Conservation (phyloP, 1,140 invertebrate species). For the Ips nitidus region DNA sequence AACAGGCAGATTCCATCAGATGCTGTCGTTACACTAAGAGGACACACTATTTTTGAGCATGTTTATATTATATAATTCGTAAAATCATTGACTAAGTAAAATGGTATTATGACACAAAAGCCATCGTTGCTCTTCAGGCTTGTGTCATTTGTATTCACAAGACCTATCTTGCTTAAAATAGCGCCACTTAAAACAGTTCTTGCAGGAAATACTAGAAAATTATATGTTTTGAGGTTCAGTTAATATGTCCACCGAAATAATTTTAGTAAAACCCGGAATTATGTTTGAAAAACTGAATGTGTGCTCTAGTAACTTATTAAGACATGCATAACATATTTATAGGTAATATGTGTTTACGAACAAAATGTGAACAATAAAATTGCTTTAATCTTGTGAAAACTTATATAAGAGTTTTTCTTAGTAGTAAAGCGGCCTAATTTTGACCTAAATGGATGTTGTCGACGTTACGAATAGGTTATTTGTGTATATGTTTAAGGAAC, state of each 20-base stretch:
- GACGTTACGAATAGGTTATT: neutral
- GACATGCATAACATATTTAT: neutral
- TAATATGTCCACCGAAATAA: neutral
- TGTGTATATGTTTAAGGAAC: too few species aligned
- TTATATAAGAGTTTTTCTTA: slow-evolving; percentile 24
- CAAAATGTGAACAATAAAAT: slow-evolving; percentile 33
- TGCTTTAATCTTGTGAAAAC: slow-evolving; percentile 13
- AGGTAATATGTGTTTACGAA: slow-evolving; percentile 22
- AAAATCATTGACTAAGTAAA: neutral
- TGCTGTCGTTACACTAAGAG: neutral
- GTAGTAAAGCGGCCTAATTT: slow-evolving; percentile 33
- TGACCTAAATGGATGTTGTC: neutral
- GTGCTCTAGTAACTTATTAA: neutral
- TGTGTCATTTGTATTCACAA: neutral
- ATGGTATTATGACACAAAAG: neutral
- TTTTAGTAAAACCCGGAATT: neutral
- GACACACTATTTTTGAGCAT: neutral
- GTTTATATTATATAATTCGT: neutral
- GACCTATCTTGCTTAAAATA: neutral
- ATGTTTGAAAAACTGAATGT: neutral
- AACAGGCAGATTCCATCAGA: neutral
- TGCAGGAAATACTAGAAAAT: too few species aligned
- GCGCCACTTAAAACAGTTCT: too few species aligned
- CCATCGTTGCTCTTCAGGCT: neutral
- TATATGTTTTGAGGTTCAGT: too few species aligned